Conservation (phyloP, 2,113 vertebrate genomes). For the Nipponia nippon region DNA sequence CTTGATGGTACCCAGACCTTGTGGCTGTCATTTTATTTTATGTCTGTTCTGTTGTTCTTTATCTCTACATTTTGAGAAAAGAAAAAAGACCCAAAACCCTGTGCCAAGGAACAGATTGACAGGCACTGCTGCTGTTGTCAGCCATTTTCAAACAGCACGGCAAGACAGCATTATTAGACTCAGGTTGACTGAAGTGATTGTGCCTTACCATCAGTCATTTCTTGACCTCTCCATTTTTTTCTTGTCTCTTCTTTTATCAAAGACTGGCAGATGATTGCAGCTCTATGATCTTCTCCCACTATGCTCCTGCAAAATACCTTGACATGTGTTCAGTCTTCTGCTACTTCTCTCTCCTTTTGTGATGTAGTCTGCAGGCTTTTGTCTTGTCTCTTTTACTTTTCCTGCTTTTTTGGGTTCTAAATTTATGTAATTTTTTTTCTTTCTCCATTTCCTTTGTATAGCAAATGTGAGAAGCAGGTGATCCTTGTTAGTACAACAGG, state of each 20-base stretch:
- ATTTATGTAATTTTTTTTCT: background rate
- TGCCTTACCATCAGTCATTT: background rate
- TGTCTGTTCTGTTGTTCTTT: background rate
- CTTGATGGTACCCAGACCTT: background rate
- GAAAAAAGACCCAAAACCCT: background rate
- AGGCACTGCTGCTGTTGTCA: background rate
- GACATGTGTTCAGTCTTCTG: background rate
- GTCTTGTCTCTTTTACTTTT: background rate
- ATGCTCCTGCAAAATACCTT: background rate
- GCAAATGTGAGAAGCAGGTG: background rate
- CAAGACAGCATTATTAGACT: background rate
- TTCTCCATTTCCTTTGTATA: background rate
- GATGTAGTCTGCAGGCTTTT: background rate
- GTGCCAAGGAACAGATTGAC: background rate
- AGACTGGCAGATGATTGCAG: background rate
- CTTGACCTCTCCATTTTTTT: rapidly evolving
- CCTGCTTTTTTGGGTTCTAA: background rate
- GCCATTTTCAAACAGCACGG: background rate
- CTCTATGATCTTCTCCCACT: background rate
- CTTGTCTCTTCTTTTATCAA: background rate
- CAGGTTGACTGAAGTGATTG: background rate
- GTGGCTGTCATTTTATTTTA: background rate
- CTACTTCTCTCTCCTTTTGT: background rate
- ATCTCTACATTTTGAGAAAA: background rate
- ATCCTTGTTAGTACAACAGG: background rate